Conservation (phyloP, 1,140 invertebrate species). For the Agrilus planipennis region DNA sequence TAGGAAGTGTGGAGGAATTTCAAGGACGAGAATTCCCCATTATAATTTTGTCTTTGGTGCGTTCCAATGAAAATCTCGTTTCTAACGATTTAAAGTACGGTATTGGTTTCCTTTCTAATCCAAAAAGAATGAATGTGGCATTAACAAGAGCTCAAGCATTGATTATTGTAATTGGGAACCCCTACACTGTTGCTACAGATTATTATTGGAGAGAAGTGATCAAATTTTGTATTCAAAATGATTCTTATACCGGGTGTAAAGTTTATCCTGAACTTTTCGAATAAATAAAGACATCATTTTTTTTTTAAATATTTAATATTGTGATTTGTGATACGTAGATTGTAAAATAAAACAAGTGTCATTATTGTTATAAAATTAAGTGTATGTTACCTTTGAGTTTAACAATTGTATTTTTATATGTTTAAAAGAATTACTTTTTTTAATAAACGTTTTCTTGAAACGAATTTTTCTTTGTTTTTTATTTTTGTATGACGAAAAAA, state of each 20-base stretch:
- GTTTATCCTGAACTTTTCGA: background rate
- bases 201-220: constrained; percentile 45
- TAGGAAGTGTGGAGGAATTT: constrained; percentile 92
- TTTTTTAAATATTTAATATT: too few species aligned
- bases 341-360: too few species aligned
- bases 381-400: too few species aligned
- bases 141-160: constrained; percentile 67
- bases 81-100: constrained; percentile 43
- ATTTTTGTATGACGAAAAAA: too few species aligned
- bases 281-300: too few species aligned
- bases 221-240: constrained; percentile 43
- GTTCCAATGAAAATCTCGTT: constrained; percentile 42
- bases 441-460: too few species aligned
- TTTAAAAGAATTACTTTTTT: too few species aligned
- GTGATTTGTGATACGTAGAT: too few species aligned
- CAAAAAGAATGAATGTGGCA: constrained; percentile 73
- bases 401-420: too few species aligned
- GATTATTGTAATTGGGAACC: constrained; percentile 72
- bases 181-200: constrained; percentile 47
- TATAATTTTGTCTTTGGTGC: constrained; percentile 79
- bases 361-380: too few species aligned
- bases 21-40: constrained; percentile 84
- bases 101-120: constrained; percentile 65
- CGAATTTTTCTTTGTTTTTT: too few species aligned
- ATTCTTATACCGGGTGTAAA: constrained; percentile 54